Conservation (phyloP, 2,888 invertebrate genomes). For the Pinctada fucata region DNA sequence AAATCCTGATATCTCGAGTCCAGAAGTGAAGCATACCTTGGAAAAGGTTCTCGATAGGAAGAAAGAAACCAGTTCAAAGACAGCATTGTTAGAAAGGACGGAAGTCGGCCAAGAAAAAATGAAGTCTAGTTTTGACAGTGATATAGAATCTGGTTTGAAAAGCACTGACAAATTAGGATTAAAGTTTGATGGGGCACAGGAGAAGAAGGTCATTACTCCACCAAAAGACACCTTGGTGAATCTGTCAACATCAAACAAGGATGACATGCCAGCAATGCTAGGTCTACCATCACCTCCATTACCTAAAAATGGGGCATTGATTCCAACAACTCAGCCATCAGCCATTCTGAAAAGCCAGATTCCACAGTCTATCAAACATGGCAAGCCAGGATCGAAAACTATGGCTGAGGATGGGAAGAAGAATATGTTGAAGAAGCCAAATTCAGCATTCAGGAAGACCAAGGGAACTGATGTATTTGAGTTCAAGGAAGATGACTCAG, state of each 20-base stretch:
- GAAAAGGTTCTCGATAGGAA: background rate
- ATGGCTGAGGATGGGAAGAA: constrained; percentile 9
- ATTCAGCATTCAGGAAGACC: background rate
- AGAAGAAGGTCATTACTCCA: background rate
- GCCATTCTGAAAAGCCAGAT: background rate
- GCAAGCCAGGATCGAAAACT: background rate
- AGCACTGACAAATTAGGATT: background rate
- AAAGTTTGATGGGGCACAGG: background rate
- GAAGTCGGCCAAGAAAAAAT: background rate
- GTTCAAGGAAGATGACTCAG: constrained; percentile 17
- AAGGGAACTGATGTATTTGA: constrained; percentile 26
- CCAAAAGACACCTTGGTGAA: background rate
- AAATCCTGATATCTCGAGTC: background rate
- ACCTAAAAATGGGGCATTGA: background rate
- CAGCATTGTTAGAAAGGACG: no score
- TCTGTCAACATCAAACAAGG: background rate
- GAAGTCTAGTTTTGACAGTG: background rate
- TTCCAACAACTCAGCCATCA: background rate
- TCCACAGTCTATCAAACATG: background rate
- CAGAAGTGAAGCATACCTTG: background rate
- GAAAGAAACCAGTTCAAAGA: background rate
- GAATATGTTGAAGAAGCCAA: constrained; percentile 1
- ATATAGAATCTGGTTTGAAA: background rate
- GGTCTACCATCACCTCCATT: background rate
- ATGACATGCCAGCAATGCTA: background rate